phyloP scores from a whole-genome alignment of 30 jellyfish, hydroid and myxozoan genomes.

The Turritopsis rubra region DNA sequence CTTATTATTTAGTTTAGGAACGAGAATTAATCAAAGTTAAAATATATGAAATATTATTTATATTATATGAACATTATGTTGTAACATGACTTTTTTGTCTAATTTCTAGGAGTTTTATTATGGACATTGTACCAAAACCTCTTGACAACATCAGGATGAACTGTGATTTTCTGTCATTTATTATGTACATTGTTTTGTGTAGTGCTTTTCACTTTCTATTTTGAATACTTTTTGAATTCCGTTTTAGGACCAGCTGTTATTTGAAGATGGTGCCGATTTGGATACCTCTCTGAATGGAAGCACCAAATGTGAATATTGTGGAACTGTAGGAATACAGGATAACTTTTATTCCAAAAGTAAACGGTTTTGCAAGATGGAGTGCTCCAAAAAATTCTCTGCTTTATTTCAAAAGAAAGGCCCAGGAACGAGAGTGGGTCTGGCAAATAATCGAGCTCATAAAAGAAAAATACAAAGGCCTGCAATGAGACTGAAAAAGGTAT shows the following conservation, averaged over 20 bases:
- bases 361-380: slow-evolving; percentile 84
- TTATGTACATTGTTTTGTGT: no score
- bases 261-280: slow-evolving; percentile 27
- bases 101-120: no score
- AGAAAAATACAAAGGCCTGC: slow-evolving; percentile 40
- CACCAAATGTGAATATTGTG: slow-evolving; percentile 71
- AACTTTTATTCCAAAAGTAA: slow-evolving; percentile 74
- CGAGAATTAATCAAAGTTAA: no score
- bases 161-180: no score
- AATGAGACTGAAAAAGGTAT: slow-evolving; percentile 31
- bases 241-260: slow-evolving; percentile 23
- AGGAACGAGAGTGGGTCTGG: slow-evolving; percentile 5
- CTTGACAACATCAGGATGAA: no score
- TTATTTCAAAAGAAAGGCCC: slow-evolving; percentile 64
- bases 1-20: no score
- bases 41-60: no score
- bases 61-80: no score
- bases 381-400: slow-evolving; percentile 85
- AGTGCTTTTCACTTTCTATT: no score
- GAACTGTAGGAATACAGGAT: slow-evolving; percentile 56
- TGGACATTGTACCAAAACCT: no score
- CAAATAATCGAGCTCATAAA: slow-evolving; percentile 39
- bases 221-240: background rate
- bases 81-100: no score
- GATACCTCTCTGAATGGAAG: slow-evolving; percentile 3